phyloP scores from a whole-genome alignment of 2,113 vertebrate species.

The Uria lomvia region DNA sequence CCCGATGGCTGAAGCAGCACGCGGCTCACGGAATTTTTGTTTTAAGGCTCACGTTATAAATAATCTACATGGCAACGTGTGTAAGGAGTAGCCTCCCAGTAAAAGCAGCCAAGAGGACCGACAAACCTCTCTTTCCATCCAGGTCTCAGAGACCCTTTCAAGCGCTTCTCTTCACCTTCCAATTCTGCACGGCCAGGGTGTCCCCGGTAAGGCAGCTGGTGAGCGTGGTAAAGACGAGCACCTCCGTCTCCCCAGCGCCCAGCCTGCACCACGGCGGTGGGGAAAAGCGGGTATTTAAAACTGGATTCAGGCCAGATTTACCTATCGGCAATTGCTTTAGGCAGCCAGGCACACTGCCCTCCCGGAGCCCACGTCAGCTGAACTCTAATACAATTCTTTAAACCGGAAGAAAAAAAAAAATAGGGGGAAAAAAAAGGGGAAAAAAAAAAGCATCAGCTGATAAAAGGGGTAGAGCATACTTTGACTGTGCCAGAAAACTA shows the following conservation, averaged over 20 bases:
- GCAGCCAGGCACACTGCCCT: background rate
- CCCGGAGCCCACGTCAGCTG: background rate
- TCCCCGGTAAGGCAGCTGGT: fast-evolving
- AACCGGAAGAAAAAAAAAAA: background rate
- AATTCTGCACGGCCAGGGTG: fast-evolving
- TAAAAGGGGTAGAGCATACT: background rate
- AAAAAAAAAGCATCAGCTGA: background rate
- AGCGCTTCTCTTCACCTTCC: background rate
- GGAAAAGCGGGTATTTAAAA: background rate
- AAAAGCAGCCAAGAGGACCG: background rate
- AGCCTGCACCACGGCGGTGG: fast-evolving
- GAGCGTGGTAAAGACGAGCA: fast-evolving
- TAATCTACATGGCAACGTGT: fast-evolving
- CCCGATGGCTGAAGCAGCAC: background rate
- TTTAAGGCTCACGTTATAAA: background rate
- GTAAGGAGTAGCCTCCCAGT: background rate
- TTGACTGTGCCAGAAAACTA: background rate
- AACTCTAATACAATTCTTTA: background rate
- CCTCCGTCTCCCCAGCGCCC: background rate
- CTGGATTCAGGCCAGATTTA: background rate
- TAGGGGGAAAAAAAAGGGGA: no score
- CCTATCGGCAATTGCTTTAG: fast-evolving
- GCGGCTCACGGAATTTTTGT: fast-evolving
- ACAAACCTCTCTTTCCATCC: background rate
- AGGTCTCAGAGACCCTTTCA: fast-evolving